Percentiles rank a stretch among this genome's conserved stretches.
Conservation (phyloP, 2,113 vertebrate genomes). For the Progne subis region DNA sequence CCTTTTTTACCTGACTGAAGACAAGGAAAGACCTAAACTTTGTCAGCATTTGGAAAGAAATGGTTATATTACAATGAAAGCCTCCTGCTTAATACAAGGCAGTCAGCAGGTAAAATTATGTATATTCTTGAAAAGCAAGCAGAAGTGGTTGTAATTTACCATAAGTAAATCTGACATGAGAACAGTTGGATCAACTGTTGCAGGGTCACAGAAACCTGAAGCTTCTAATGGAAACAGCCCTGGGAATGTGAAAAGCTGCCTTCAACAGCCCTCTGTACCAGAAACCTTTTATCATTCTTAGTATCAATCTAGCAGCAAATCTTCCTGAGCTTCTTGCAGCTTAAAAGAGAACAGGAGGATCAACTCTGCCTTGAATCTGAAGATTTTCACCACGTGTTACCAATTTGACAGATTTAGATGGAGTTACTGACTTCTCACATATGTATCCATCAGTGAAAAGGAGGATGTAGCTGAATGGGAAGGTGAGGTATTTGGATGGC, state of each 20-base stretch:
- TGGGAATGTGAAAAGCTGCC: not conserved
- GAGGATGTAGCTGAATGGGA: not conserved
- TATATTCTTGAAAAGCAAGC: not conserved
- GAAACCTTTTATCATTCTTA: not conserved
- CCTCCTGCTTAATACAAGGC: not conserved
- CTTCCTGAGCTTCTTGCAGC: not conserved
- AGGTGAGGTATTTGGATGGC: not conserved
- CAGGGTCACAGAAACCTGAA: not conserved
- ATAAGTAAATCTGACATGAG: not conserved
- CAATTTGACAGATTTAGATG: not conserved
- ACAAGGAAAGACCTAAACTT: not conserved
- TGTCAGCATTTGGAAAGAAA: not conserved
- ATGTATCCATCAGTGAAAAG: not conserved
- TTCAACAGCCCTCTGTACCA: not conserved
- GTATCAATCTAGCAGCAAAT: not conserved
- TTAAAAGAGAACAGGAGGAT: not conserved
- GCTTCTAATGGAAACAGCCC: not conserved
- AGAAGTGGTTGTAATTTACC: not conserved
- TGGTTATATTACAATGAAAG: not conserved
- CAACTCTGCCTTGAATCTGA: not conserved
- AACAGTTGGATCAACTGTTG: not conserved
- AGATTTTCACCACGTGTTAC: not conserved
- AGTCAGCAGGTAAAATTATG: not conserved
- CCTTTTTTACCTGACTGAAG: not conserved
- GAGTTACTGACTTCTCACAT: not conserved